Base-by-base conservation (phyloP, 1,140 invertebrate genomes). In the Magallana ariakensis region DNA sequence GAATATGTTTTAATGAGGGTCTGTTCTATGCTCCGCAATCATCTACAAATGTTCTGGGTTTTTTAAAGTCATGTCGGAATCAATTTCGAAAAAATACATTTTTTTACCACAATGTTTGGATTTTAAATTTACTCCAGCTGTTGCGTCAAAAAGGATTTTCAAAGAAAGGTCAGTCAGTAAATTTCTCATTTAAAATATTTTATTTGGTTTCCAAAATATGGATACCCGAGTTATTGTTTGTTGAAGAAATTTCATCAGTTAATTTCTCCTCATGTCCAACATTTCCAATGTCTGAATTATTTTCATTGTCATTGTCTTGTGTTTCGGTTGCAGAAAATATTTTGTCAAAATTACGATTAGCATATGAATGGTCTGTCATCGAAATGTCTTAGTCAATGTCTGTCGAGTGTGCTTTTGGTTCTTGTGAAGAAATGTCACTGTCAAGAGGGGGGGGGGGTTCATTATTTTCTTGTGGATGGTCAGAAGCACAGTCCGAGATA, bases 1-100 rank as follows among this genome's bases (percentile, higher is more conserved):
- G 33, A 80, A 19, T 16, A 13, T 80, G n/a, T 46, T 80, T 80
- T 8, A 80, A 13, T n/a, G 70, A 80, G 19, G 6, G 70, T 80
- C 26, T 80, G 19, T 80, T 46, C 70, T 2, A 80, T 11, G 70
- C 70, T 26, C 70, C 70, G 11, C 70, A 80, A 46, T 80, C 70
- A 80, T 80, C 70, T 80, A 80, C 70, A 80, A 80, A 80, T 80
- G 70, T 19, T 46, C 70, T 22, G 19, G 11, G n/a, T 7, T 80
- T 46, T 9, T 11, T n/a, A n/a, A 22, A 10, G 1, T 19, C 66
- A 58, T 58, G 57, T 75, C 66, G 19, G 13, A 1, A 19, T 75
- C 66, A 75, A 75, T 19, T 1, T 16, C 10, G n/a, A 19, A 75
- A 7, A 60, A 10, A 60, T 16, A 60, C 58, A 60, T 60, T 60